Base-by-base conservation (phyloP, 2,113 vertebrate genomes). In the Cyprinus carpio region DNA sequence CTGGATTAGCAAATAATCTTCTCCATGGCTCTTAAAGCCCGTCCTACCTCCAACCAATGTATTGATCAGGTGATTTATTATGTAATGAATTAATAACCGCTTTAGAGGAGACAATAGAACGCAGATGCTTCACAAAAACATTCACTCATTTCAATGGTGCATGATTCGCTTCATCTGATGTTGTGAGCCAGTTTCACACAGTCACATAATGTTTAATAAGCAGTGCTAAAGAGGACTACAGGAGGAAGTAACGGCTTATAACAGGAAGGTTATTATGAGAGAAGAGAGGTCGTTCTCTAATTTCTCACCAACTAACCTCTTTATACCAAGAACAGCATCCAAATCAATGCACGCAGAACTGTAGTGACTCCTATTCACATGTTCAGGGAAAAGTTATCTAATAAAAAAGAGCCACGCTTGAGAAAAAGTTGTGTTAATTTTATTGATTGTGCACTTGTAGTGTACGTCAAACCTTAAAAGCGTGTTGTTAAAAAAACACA, bases 1-100 rank as follows among this genome's bases (percentile, higher is more conserved):
- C n/a, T n/a, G 72, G 72, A 75, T 75, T 75, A 13, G n/a, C 40
- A 75, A 75, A 75, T 49, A 46, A 46, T 75, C 72, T 49, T 75
- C n/a, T 20, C n/a, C 4, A 5, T 40, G 69, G 31, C 9, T 9
- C 9, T 40, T 23, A 46, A 75, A 75, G 37, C 37, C 72, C n/a
- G 18, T 2, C 34, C 69, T 12, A n/a, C 34, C 69, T 23, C 4
- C 69, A 40, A 20, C 34, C 34, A 72, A 13, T 72, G 34, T n/a
- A 72, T 72, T 72, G 34, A 72, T 40, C 67, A 40, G 67, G 37
- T 40, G 34, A 12, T 37, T 40, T 18, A 72, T 72, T 72, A 40
- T 40, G 34, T 40, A 71, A 75, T 75, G 0, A 75, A 43, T 25
- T 74, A n/a, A 49, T 43, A 75, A 49, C 13, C 5, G 6, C 23